Conservation (phyloP, 1,140 invertebrate genomes). For the Paramacrobiotus metropolitanus region DNA sequence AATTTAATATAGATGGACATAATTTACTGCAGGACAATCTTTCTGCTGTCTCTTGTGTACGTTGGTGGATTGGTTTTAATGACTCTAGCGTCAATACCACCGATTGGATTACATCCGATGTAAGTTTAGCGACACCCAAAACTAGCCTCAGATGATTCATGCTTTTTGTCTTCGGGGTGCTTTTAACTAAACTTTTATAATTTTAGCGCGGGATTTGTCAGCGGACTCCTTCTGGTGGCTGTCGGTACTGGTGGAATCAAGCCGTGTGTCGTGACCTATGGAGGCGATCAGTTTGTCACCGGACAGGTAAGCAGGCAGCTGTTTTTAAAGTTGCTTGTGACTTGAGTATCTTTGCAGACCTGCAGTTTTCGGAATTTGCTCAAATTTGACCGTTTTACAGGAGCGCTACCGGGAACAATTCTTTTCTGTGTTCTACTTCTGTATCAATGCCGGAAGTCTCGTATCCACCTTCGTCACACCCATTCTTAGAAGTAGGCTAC, state of each 20-base stretch:
- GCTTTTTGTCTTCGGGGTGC: too few species aligned
- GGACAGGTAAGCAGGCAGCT: slow-evolving; percentile 14
- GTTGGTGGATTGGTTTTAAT: not conserved
- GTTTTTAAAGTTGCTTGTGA: too few species aligned
- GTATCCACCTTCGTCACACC: slow-evolving; percentile 25
- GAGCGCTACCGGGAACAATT: slow-evolving; percentile 17
- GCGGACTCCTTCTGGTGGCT: slow-evolving; percentile 45
- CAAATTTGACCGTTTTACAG: slow-evolving; percentile 5
- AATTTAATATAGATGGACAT: not conserved
- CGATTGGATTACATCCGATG: not conserved
- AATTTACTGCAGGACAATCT: not conserved
- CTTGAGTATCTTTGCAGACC: not conserved
- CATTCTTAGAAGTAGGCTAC: slow-evolving; percentile 18
- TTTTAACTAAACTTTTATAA: not conserved
- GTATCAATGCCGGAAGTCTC: slow-evolving; percentile 22
- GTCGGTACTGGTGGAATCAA: slow-evolving; percentile 87
- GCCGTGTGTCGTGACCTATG: slow-evolving; percentile 85
- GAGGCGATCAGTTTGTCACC: slow-evolving; percentile 69
- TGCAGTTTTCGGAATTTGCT: slow-evolving; percentile 5
- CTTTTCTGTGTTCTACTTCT: slow-evolving; percentile 21
- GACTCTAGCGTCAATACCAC: not conserved
- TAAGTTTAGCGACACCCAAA: not conserved
- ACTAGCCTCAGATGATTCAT: not conserved
- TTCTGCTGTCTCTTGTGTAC: not conserved
- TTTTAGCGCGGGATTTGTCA: not conserved